Base-by-base conservation (phyloP, 2,113 vertebrate genomes). In the Rhipidura dahli region DNA sequence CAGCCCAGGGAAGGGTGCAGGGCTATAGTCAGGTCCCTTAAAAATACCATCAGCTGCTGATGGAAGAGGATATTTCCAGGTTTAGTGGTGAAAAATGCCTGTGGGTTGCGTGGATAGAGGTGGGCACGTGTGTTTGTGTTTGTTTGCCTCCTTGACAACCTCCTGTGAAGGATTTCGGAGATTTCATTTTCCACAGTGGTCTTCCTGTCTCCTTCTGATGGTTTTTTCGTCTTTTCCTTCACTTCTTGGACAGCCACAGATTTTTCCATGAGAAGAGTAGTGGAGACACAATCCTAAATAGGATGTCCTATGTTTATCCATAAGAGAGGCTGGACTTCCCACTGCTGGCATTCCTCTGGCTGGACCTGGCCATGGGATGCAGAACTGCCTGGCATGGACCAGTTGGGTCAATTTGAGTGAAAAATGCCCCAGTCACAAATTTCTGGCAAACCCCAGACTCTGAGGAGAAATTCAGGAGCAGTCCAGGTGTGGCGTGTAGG, bases 121-220 rank as follows among this genome's bases (percentile, higher is more conserved):
- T 49, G 24, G 39, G n/a, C 49, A 3, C 0, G 0, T 16, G 39
- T 50, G 31, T 33, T 49, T 87, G 54, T 78, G 57, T 77, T 56
- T 72, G 56, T 78, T 90, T 87, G 66, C 40, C 47, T 89, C 72
- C 83, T 68, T 76, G 88, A 31, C 93, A 91, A 96, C 83, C 39
- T 47, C 3, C 0, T 57, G 76, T 20, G 40, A 79, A 89, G 75
- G 57, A 75, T 70, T 93, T 80, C 0, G 0, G 20, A 54, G 33
- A 24, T 60, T 65, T 88, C 17, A 1, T 89, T 83, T 94, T 92
- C 94, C 70, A 56, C 69, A 56, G 9, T 13, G 56, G n/a, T 56
- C 64, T 92, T 90, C 89, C 92, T 82, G 81, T 66, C 63, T 66
- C 66, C 28, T 80, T 76, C 66, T 24, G 53, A 21, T 87, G 88